Conservation (phyloP, 1,140 invertebrate genomes). For the Phthorimaea operculella region DNA sequence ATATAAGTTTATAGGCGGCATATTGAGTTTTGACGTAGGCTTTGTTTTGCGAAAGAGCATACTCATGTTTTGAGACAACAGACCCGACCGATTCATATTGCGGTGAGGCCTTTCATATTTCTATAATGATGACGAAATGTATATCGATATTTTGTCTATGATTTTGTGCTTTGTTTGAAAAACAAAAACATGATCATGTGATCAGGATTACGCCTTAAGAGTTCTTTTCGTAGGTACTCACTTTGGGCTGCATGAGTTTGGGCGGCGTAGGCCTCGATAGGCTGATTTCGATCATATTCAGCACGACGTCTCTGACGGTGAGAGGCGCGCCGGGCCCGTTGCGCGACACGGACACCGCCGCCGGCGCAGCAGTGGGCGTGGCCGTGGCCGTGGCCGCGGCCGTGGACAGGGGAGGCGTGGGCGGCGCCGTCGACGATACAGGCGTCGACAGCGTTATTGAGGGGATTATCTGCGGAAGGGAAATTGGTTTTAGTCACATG, state of each 20-base stretch:
- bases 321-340: constrained; percentile 63
- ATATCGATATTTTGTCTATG: no score
- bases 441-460: constrained; percentile 16
- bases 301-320: constrained; percentile 80
- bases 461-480: constrained; percentile 18
- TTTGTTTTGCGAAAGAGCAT: no score
- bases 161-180: no score
- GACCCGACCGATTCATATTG: no score
- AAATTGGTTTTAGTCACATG: not conserved
- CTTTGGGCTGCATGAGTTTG: constrained; percentile 21
- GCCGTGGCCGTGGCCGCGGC: constrained; percentile 11
- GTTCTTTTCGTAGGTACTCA: no score
- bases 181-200: no score
- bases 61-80: no score
- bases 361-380: constrained; percentile 25
- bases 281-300: constrained; percentile 80
- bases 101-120: no score
- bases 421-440: not conserved
- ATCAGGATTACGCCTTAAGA: no score
- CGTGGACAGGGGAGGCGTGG: constrained; percentile 4
- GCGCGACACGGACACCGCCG: constrained; percentile 37
- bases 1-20: no score
- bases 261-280: constrained; percentile 69
- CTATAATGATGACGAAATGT: no score
- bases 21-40: no score